Evolutionary conservation across 2,113 vertebrate species (phyloP), one percentile per base, ranked within the genome.

Genomic region (Haemorhous mexicanus): DNA sequence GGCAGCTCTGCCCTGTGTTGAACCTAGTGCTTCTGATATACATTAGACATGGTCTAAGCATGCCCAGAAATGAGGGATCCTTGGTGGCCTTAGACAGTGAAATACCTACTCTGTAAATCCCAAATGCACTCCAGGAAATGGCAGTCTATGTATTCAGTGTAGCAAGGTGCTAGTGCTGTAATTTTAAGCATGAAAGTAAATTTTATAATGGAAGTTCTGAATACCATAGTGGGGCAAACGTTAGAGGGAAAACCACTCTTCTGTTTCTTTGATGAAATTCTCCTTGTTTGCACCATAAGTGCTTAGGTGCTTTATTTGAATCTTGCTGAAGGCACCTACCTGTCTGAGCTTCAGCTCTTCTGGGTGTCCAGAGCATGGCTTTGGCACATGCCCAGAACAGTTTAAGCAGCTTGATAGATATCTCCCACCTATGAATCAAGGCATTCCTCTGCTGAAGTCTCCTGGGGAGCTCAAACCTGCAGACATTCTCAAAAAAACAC

Each of bases 361-460:
- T 95, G 95, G 93, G 95, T 95, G 93, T 97, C 93, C 96, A 95
- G 89, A 92, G 41, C 64, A 81, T 7, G 9, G 35, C 89, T 86
- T 89, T 95, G 96, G 96, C 93, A 89, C 18, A 6, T 89, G 52
- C 64, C 93, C 95, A 96, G 90, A 90, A 90, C 61, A 93, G 47
- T 96, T 97, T 90, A 96, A 92, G 52, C 76, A 95, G 56, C 33
- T 56, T 95, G 95, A 97, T 97, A 95, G 83, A 41, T 93, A 97
- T 97, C 95, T 95, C 86, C 89, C 80, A 94, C 86, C 80, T 94
- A 94, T 81, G 83, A 90, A 94, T 84, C 56, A 77, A 96, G 86
- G 72, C 68, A 92, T 94, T 93, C 47, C 61, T 94, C 76, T 70
- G 50, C 64, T 89, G 32, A 89, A 92, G 93, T 56, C 68, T 96